Conservation (phyloP, 2,113 vertebrate species). For the Verasper variegatus region DNA sequence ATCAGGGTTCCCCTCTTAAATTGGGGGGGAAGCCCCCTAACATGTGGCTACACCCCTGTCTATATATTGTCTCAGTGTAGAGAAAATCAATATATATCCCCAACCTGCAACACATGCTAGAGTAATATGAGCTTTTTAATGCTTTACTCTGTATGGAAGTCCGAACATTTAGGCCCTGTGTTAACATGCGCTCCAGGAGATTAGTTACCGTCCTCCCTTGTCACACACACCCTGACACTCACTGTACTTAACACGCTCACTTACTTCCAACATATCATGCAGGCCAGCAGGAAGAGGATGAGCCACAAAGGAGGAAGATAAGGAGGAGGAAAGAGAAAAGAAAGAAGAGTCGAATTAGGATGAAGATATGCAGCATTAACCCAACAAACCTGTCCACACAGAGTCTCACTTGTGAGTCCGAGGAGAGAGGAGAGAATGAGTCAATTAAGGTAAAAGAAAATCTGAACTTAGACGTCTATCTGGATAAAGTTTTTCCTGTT, state of each 20-base stretch:
- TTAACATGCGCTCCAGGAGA: too few species aligned
- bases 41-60: too few species aligned
- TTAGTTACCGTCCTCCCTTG: too few species aligned
- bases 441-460: constrained; percentile 48
- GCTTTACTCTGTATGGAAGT: too few species aligned
- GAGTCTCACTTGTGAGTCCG: constrained; percentile 41
- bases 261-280: constrained; percentile 52
- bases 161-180: too few species aligned
- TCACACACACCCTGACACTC: constrained; percentile 18
- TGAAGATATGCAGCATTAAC: constrained; percentile 37
- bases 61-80: too few species aligned
- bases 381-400: constrained; percentile 36
- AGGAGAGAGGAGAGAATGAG: constrained; percentile 42
- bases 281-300: constrained; percentile 29
- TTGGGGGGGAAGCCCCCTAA: too few species aligned
- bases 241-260: constrained; percentile 53
- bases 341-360: constrained; percentile 51
- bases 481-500: constrained; percentile 37
- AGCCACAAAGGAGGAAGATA: constrained; percentile 43
- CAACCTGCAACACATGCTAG: too few species aligned
- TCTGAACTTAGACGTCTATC: constrained; percentile 38
- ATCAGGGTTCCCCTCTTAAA: too few species aligned
- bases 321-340: constrained; percentile 31
- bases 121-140: too few species aligned
- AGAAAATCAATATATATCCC: too few species aligned